Evolutionary conservation across 2,888 invertebrate genomes (phyloP).

Genomic region (Diaperis boleti): DNA sequence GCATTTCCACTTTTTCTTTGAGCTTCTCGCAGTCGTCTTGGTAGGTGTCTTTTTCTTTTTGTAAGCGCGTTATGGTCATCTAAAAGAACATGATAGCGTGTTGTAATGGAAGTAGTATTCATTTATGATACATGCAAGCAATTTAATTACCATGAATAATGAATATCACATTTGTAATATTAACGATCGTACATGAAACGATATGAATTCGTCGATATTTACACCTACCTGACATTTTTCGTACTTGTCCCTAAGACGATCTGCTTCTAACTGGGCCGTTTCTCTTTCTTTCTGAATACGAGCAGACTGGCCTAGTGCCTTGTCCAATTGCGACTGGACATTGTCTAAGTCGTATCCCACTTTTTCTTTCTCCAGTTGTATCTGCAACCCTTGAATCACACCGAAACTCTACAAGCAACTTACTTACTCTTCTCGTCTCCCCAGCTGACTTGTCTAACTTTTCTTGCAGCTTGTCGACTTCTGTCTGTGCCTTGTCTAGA

Average conservation of each 20-base stretch:
- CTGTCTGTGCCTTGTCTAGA: conserved; percentile 90
- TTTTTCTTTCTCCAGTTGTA: conserved; percentile 92
- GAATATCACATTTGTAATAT: no score
- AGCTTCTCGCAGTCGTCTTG: conserved; percentile 85
- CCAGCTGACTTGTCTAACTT: conserved; percentile 84
- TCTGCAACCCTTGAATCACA: conserved; percentile 64
- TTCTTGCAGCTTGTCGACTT: conserved; percentile 91
- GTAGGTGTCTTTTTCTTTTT: conserved; percentile 89
- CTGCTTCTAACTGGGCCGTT: conserved; percentile 84
- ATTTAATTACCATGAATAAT: no score
- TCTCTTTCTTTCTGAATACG: conserved; percentile 92
- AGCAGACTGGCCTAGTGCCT: conserved; percentile 87
- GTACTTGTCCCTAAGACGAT: conserved; percentile 88
- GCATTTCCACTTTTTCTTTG: conserved; percentile 85
- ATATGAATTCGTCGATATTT: no score
- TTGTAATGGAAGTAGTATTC: background rate
- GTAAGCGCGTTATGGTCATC: conserved; percentile 81
- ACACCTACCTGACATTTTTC: conserved; percentile 88
- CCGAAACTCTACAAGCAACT: background rate
- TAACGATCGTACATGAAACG: no score
- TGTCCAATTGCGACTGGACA: conserved; percentile 90
- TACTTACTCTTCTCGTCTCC: conserved; percentile 84
- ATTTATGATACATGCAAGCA: no score
- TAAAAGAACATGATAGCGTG: conserved; percentile 61
- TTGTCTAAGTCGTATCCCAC: conserved; percentile 91